A percentile compares a stretch with the other conserved stretches of the same genome.
Conservation (phyloP, 2,797 vertebrate genomes). For the Xiphophorus birchmanni region DNA sequence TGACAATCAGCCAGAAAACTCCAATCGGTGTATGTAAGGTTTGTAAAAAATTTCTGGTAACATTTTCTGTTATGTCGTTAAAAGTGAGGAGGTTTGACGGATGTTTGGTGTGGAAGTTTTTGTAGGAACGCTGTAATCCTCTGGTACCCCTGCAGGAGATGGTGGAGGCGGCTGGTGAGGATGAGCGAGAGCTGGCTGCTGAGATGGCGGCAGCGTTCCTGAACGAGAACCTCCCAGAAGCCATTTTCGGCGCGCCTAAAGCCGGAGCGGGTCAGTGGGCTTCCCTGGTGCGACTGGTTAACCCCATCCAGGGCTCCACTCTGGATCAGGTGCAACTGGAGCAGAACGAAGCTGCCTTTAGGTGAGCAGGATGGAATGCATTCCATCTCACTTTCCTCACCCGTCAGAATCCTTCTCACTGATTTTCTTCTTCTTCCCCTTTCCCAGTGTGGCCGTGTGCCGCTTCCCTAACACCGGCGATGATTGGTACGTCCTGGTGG, state of each 20-base stretch:
- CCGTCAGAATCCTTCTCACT: neutral
- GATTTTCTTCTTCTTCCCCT: neutral
- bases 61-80: neutral
- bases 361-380: conserved; percentile 77
- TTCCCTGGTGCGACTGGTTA: conserved; percentile 93
- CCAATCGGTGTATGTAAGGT: too few relatives aligned
- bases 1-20: too few relatives aligned
- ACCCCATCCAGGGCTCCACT: conserved; percentile 95
- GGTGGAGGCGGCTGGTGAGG: conserved; percentile 98
- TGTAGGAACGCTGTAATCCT: neutral
- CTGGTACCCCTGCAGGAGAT: conserved; percentile 85
- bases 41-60: neutral
- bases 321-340: conserved; percentile 96
- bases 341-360: conserved; percentile 98
- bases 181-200: conserved; percentile 94
- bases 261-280: conserved; percentile 98
- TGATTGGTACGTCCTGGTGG: conserved; percentile 97
- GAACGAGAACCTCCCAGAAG: conserved; percentile 97
- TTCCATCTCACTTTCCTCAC: neutral
- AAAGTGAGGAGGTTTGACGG: neutral
- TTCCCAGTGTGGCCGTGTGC: conserved; percentile 91
- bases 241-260: conserved; percentile 96
- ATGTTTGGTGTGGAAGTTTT: neutral
- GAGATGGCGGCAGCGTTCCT: conserved; percentile 99
- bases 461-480: conserved; percentile 92